phyloP scores from a whole-genome alignment of 1,140 invertebrate genomes.

The Chymomyza costata region DNA sequence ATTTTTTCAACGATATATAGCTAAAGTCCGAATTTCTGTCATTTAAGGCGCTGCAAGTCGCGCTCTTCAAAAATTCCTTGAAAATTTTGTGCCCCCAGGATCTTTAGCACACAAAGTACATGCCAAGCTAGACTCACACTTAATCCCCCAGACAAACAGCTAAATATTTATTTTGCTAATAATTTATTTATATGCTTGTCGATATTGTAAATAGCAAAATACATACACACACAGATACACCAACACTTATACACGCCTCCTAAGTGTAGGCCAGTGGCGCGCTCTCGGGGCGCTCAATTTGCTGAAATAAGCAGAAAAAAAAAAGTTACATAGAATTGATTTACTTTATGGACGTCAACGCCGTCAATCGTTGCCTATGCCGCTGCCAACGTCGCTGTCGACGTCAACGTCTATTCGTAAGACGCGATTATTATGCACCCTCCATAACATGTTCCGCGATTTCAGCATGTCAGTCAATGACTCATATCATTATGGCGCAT shows the following conservation, averaged over 20 bases:
- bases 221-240: too few species aligned
- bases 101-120: too few species aligned
- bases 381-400: neutral
- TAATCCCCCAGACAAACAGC: slow-evolving; percentile 32
- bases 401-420: slow-evolving; percentile 5
- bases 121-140: too few species aligned
- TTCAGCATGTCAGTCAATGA: slow-evolving; percentile 38
- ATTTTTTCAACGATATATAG: too few species aligned
- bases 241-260: too few species aligned
- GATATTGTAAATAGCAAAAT: slow-evolving; percentile 31
- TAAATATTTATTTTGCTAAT: slow-evolving; percentile 66
- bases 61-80: too few species aligned
- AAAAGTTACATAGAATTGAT: slow-evolving; percentile 48
- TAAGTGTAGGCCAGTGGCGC: neutral
- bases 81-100: too few species aligned
- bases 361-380: too few species aligned
- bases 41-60: too few species aligned
- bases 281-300: slow-evolving; percentile 55
- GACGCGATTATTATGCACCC: slow-evolving; percentile 64
- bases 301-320: slow-evolving; percentile 60
- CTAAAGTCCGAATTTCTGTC: too few species aligned
- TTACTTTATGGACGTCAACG: slow-evolving; percentile 66
- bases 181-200: slow-evolving; percentile 68
- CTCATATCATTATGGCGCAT: slow-evolving; percentile 65
- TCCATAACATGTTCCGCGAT: slow-evolving; percentile 4